Evolutionary conservation across 2,113 vertebrate genomes (phyloP), one percentile per base, ranked within the genome.

Genomic region (Pluvianellus socialis): DNA sequence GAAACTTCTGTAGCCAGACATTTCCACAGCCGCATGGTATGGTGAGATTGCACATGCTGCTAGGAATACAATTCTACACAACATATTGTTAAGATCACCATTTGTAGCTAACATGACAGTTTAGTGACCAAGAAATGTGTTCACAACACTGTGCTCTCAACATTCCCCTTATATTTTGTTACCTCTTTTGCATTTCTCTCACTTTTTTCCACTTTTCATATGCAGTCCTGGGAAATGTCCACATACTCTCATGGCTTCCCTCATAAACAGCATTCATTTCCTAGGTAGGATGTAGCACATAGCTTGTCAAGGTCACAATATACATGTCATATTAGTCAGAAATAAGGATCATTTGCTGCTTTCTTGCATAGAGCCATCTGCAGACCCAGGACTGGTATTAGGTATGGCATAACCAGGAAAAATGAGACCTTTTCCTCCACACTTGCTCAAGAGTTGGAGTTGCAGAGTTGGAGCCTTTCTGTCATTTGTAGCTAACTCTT

Each of bases 321-420:
- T 38, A 38, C 4, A 16, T 22, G 35, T 23, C 5, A 67, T 67
- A 74, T 35, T 45, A 35, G 9, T 74, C 32, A 33, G 26, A 11
- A 5, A 22, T 21, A 32, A 42, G 35, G 32, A 58, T 42, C 15
- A 58, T 35, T 59, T 74, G 7, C 52, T 59, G 18, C 52, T 50
- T 50, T 20, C 59, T 59, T 0, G 1, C 4, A 0, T 27, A 66
- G 21, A 74, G 14, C 11, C 14, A 42, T 32, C 50, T 56, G 42
- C 42, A 65, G 50, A 56, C 12, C 24, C 59, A 27, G 52, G 22
- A 58, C 32, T 59, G 32, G 16, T 26, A 44, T 23, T 32, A 38
- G 32, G 33, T 38, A 22, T 7, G 44, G 26, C 68, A 33, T 33
- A 59, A 18, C 33, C 35, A 38, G 27, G 52, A 52, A 50, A 66